A percentile compares a stretch with the other conserved stretches of the same genome.
These are phyloP conservation scores for Entelurus aequoreus DNA, from an alignment of 2,113 vertebrate species.

Conservation along the genomic window DNA sequence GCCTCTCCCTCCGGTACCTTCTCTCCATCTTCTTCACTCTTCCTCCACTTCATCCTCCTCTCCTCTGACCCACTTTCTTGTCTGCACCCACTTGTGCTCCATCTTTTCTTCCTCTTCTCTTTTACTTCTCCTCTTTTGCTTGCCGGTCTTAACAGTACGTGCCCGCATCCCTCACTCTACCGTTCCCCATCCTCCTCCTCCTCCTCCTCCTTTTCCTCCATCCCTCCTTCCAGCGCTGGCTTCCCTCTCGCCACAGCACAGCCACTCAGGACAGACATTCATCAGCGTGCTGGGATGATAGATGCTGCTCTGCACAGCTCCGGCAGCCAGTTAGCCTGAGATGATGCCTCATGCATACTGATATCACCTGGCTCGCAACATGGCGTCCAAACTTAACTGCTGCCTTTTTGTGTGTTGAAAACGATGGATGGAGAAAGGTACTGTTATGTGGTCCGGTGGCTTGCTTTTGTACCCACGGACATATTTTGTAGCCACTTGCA, in stretches of 20 bases:
- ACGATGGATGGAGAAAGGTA: too few relatives aligned
- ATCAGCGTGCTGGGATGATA: constrained; percentile 63
- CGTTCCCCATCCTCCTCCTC: neutral
- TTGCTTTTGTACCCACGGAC: too few relatives aligned
- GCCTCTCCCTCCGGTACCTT: constrained; percentile 18
- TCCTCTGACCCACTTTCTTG: constrained; percentile 58
- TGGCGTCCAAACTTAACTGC: neutral
- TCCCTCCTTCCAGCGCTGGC: constrained; percentile 26
- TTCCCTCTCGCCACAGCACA: constrained; percentile 22
- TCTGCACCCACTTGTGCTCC: too few relatives aligned
- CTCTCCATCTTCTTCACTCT: constrained; percentile 23
- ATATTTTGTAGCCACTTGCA: too few relatives aligned
- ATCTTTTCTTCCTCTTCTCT: constrained; percentile 14
- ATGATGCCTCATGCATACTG: constrained; percentile 63
- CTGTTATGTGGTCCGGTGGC: too few relatives aligned
- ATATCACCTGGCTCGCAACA: constrained; percentile 49
- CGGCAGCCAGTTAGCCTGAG: constrained; percentile 59
- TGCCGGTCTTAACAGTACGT: neutral
- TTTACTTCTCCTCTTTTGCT: constrained; percentile 19
- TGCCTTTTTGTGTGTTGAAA: neutral
- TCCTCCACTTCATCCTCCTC: constrained; percentile 9
- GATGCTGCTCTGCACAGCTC: constrained; percentile 61
- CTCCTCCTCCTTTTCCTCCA: too few relatives aligned
- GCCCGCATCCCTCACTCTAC: neutral
- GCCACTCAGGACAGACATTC: constrained; percentile 65